These are phyloP conservation scores for Sthenelais limicola DNA, from an alignment of 2,888 invertebrate species.

Conservation along the genomic window DNA sequence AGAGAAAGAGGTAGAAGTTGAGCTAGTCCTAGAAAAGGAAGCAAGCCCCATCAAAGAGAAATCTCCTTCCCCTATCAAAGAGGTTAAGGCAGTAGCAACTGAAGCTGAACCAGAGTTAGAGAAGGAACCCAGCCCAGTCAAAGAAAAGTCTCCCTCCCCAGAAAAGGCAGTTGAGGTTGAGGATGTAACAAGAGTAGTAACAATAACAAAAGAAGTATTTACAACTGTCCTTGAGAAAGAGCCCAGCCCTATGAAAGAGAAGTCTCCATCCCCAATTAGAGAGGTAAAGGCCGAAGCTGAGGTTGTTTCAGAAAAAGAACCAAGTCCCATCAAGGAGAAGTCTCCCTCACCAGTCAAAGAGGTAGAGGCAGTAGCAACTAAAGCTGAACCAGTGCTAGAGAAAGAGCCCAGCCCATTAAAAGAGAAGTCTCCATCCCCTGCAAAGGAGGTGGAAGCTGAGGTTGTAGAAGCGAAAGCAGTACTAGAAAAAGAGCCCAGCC, in stretches of 20 bases:
- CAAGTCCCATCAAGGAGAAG: background rate
- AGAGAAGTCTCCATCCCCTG: background rate
- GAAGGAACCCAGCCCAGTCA: conserved; percentile 24
- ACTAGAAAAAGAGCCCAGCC: background rate
- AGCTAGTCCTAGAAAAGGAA: conserved; percentile 18
- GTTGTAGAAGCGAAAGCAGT: background rate
- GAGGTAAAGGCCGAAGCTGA: background rate
- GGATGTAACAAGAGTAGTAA: background rate
- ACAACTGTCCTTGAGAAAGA: too few species aligned
- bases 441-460: background rate
- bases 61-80: background rate
- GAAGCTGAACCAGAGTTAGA: too few species aligned
- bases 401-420: background rate
- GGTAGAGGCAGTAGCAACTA: background rate
- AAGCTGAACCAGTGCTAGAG: background rate
- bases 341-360: background rate
- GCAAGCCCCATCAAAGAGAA: conserved; percentile 7
- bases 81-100: conserved; percentile 12
- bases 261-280: conserved; percentile 14
- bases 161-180: background rate
- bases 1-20: background rate
- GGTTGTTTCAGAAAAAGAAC: background rate
- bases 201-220: background rate
- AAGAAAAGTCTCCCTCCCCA: conserved; percentile 21
- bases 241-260: conserved; percentile 11